These are phyloP conservation scores for Bradypus variegatus DNA, from an alignment of 2,797 vertebrate genomes.

Conservation along the genomic window DNA sequence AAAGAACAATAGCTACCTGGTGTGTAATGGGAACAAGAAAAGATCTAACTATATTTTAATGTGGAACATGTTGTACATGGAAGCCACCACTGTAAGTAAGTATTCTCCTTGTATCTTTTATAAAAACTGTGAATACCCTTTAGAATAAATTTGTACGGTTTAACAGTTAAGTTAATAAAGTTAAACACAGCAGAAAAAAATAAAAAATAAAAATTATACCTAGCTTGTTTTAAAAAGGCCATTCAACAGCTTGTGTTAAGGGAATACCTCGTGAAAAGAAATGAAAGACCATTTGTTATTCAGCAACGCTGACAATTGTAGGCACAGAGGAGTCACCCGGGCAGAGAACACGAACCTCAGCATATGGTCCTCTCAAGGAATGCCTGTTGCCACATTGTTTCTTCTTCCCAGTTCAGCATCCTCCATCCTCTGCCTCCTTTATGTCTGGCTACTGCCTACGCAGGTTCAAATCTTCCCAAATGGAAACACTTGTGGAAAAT, in stretches of 20 bases:
- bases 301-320: background rate
- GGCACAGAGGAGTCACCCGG: background rate
- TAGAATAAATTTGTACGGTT: background rate
- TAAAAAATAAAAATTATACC: background rate
- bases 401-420: background rate
- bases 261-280: background rate
- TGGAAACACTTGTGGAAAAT: slow-evolving; percentile 4
- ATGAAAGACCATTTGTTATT: background rate
- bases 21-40: background rate
- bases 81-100: background rate
- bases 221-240: background rate
- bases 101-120: background rate
- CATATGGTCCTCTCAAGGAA: background rate
- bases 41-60: background rate
- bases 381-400: background rate
- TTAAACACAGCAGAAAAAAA: background rate
- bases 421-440: background rate
- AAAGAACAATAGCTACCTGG: background rate
- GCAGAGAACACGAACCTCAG: background rate
- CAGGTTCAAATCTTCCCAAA: slow-evolving; percentile 6
- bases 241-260: background rate
- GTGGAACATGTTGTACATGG: background rate
- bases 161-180: background rate
- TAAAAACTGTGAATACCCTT: background rate
- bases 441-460: background rate